Evolutionary conservation across 1,140 invertebrate species (phyloP).

Genomic region (Frieseomelitta varia): DNA sequence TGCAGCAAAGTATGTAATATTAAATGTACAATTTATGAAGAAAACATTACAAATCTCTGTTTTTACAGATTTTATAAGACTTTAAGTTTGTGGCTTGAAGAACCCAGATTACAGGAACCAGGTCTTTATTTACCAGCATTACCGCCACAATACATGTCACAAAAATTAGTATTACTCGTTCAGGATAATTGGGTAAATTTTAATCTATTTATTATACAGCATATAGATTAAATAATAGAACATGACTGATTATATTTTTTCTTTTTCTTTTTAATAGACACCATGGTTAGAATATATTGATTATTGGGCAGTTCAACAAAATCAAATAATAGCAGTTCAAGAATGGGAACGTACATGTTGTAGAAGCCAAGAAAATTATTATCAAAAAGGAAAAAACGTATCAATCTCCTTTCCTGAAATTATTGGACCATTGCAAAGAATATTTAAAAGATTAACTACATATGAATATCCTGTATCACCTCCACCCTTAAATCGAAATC

Average conservation of each 20-base stretch:
- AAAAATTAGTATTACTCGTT: conserved; percentile 82
- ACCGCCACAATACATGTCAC: conserved; percentile 87
- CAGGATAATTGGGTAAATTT: conserved; percentile 81
- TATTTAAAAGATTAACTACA: conserved; percentile 83
- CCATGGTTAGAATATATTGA: conserved; percentile 89
- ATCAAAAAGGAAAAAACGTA: conserved; percentile 51
- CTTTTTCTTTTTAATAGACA: conserved; percentile 53
- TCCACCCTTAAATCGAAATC: conserved; percentile 75
- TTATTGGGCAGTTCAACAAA: conserved; percentile 82
- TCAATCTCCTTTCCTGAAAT: conserved; percentile 63
- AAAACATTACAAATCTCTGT: background rate
- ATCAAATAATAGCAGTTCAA: conserved; percentile 80
- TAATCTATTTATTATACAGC: background rate
- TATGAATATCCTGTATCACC: conserved; percentile 85
- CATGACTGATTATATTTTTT: background rate
- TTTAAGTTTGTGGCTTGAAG: conserved; percentile 90
- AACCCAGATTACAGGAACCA: conserved; percentile 87
- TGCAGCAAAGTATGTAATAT: conserved; percentile 72
- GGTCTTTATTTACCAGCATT: conserved; percentile 88
- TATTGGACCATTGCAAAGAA: conserved; percentile 81
- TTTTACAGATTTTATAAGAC: conserved; percentile 84
- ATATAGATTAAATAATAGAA: too few relatives aligned
- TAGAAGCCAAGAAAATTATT: conserved; percentile 54
- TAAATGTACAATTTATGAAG: background rate
- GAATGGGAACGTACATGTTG: conserved; percentile 79